phyloP scores from a whole-genome alignment of 2,888 invertebrate species.

The Rotaria socialis region DNA sequence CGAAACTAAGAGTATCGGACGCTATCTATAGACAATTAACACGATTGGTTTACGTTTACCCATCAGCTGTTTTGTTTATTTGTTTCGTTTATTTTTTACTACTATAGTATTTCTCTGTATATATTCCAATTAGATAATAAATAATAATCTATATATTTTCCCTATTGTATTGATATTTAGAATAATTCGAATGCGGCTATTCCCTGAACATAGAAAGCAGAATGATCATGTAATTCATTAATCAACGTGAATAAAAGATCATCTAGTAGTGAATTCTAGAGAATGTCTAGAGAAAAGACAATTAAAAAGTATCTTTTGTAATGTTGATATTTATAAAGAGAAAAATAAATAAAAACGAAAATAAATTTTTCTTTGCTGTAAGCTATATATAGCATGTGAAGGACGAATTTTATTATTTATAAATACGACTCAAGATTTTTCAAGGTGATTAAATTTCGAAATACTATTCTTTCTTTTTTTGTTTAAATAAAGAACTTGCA shows the following conservation, averaged over 20 bases:
- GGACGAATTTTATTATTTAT: neutral
- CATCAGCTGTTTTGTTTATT: constrained; percentile 29
- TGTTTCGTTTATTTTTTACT: neutral
- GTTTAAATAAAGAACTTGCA: neutral
- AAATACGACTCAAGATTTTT: neutral
- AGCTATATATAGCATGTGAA: neutral
- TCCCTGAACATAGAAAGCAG: neutral
- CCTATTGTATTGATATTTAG: neutral
- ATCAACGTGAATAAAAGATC: neutral
- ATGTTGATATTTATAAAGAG: too few species aligned
- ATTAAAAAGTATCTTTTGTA: too few species aligned
- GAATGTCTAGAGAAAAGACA: too few species aligned
- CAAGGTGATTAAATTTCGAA: neutral
- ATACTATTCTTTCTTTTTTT: neutral
- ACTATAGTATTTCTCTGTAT: too few species aligned
- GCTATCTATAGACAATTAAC: neutral
- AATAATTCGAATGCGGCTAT: neutral
- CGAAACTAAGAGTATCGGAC: neutral
- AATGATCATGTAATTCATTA: neutral
- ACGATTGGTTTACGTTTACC: neutral
- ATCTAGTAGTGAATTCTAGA: neutral
- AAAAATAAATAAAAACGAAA: too few species aligned
- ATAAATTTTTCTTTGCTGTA: neutral
- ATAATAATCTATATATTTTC: too few species aligned
- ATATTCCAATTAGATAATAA: too few species aligned